Percentiles rank a stretch among this genome's conserved stretches.
Conservation (phyloP, 2,888 invertebrate genomes). For the Dichetophora obliterata region DNA sequence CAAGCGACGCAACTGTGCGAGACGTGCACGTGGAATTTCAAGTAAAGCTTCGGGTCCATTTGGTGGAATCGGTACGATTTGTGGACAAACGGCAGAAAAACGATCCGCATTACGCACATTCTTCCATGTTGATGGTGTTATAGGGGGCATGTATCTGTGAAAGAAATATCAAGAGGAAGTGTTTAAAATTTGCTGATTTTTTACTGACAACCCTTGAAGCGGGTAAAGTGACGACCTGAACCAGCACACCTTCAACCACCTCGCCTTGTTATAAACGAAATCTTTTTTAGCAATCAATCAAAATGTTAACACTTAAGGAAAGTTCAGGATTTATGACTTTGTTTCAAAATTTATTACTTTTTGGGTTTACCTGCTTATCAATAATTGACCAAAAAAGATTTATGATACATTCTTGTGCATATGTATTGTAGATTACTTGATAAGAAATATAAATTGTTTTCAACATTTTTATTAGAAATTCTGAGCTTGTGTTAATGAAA, state of each 20-base stretch:
- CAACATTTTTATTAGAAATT: too few species aligned
- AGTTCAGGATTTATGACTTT: not conserved
- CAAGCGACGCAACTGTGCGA: slow-evolving; percentile 87
- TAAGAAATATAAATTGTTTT: too few species aligned
- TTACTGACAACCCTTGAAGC: not conserved
- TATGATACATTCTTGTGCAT: too few species aligned
- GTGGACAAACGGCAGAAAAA: slow-evolving; percentile 90
- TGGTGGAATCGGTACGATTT: slow-evolving; percentile 77
- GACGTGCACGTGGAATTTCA: slow-evolving; percentile 85
- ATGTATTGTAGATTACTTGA: too few species aligned
- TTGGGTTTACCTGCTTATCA: not conserved
- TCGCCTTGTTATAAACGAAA: not conserved
- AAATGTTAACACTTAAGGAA: not conserved
- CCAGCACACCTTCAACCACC: not conserved
- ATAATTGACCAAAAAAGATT: not conserved
- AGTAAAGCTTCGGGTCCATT: slow-evolving; percentile 73
- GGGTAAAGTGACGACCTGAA: too few species aligned
- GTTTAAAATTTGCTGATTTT: not conserved
- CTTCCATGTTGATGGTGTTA: slow-evolving; percentile 91
- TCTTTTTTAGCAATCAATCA: not conserved
- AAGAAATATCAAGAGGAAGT: not conserved
- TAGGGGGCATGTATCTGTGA: slow-evolving; percentile 91
- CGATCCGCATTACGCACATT: slow-evolving; percentile 84
- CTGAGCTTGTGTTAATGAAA: too few species aligned
- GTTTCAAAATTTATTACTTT: not conserved